Evolutionary conservation across 2,113 vertebrate species (phyloP), one percentile per base, ranked within the genome.

Genomic region (Hirundichthys speculiger): DNA sequence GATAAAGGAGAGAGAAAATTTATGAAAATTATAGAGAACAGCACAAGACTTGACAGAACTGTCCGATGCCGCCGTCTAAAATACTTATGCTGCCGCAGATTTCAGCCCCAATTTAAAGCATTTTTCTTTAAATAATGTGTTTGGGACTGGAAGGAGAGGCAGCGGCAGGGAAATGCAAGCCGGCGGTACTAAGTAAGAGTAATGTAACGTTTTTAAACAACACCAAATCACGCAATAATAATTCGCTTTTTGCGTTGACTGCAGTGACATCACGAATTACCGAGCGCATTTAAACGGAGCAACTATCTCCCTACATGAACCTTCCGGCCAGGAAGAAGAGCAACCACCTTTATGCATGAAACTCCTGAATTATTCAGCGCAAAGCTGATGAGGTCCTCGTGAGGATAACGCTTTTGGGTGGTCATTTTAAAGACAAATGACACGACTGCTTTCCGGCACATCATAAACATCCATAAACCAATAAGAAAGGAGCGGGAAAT

Each of bases 61-160:
- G 73, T 64, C 67, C 60, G 27, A 80, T 56, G 75, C n/a, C 21
- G 73, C 73, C 64, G 62, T 63, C 73, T 90, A 59, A 89, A 89
- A 84, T 87, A 89, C 89, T 86, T 70, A 91, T 87, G 77, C 14
- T 54, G 71, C 82, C 48, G 22, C 72, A 88, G 85, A 86, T 84
- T 82, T 76, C 74, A 75, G 80, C 77, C 74, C 76, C 86, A 90
- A 90, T 88, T 86, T 88, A 34, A 86, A 78, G 78, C 60, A 54
- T 65, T 45, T 67, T 45, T 67, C 20, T 76, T 73, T 50, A 79
- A 87, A 79, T 77, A 77, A 72, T 75, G 77, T 77, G 80, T 71
- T 66, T 54, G 41, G 69, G 67, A 62, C 56, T 62, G 62, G 22
- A 55, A 41, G 52, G 30, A 54, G 69, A 43, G 61, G 55, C 34